Percentiles rank a stretch among this genome's conserved stretches.
Conservation (phyloP, 2,797 vertebrate species). For the Tokudaia muenninki region DNA sequence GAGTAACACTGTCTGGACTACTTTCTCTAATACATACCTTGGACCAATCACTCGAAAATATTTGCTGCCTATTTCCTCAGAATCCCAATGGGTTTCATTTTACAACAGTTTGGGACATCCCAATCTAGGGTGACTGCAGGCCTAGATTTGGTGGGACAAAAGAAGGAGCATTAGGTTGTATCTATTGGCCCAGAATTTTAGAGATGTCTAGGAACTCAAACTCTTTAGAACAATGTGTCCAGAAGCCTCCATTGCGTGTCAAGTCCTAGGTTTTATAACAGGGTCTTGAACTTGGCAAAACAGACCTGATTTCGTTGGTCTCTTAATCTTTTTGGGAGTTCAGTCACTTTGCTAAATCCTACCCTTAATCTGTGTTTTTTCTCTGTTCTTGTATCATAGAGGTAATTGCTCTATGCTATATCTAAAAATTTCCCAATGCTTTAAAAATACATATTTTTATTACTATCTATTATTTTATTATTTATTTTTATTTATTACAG, state of each 20-base stretch:
- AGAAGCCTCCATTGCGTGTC: background rate
- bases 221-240: background rate
- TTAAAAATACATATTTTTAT: conserved; percentile 6
- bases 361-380: background rate
- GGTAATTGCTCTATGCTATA: background rate
- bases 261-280: background rate
- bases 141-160: no score
- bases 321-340: background rate
- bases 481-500: no score
- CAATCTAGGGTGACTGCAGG: background rate
- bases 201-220: background rate
- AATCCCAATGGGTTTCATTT: background rate
- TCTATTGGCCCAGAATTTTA: background rate
- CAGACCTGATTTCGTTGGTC: background rate
- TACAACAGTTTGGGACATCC: background rate
- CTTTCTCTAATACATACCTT: background rate
- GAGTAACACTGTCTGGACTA: background rate
- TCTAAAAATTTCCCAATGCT: conserved; percentile 42
- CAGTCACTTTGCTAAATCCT: background rate
- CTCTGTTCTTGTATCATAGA: background rate
- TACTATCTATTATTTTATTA: background rate
- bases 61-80: background rate
- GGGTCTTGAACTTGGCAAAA: background rate
- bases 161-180: background rate
- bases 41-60: background rate